phyloP scores from a whole-genome alignment of 2,888 invertebrate species.

The Drosophila paracracens region DNA sequence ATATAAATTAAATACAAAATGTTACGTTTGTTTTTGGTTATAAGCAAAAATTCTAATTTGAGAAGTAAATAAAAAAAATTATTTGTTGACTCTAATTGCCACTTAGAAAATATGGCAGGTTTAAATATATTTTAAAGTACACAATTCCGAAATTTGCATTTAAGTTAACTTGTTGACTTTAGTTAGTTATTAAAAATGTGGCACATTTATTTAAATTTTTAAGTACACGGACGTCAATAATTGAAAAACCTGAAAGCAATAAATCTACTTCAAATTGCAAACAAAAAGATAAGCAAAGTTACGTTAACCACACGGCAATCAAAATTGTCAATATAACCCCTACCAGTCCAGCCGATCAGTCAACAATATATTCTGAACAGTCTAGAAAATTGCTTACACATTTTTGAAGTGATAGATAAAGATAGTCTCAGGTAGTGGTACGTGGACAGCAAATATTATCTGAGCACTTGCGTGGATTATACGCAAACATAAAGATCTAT shows the following conservation, averaged over 20 bases:
- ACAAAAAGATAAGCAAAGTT: neutral
- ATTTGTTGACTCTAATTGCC: neutral
- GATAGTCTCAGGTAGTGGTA: slow-evolving; percentile 1
- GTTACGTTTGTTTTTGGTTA: neutral
- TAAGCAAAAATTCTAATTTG: neutral
- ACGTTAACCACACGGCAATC: neutral
- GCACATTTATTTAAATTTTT: neutral
- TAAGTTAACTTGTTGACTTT: neutral
- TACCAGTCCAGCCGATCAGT: neutral
- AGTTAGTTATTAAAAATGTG: neutral
- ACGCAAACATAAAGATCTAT: neutral
- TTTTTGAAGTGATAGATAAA: slow-evolving; percentile 9
- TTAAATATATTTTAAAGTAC: neutral
- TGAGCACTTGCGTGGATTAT: slow-evolving; percentile 3
- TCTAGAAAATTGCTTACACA: slow-evolving; percentile 14
- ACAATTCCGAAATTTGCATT: neutral
- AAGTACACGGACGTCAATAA: neutral
- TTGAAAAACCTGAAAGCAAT: neutral
- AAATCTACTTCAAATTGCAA: neutral
- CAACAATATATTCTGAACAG: neutral
- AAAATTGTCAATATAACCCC: neutral
- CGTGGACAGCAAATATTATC: neutral
- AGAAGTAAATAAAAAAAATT: neutral
- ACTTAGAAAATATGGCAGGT: neutral
- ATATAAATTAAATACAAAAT: neutral